Percentiles rank a stretch among this genome's conserved stretches.
Conservation (phyloP, 2,888 invertebrate genomes). For the Leptodirus hochenwartii region DNA sequence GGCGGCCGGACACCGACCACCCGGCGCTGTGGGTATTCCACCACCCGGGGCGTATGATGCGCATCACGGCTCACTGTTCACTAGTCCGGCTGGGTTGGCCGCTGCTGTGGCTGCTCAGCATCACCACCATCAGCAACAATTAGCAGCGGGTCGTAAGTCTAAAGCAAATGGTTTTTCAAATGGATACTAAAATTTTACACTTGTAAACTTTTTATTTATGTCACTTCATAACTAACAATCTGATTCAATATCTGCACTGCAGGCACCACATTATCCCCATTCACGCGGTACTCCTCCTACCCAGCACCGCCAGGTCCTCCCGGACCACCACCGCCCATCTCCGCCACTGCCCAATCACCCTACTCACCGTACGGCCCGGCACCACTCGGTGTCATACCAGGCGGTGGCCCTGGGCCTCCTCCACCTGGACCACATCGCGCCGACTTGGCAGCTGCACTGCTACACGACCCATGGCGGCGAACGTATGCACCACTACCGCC, state of each 20-base stretch:
- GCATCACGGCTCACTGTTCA: constrained; percentile 44
- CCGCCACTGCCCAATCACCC: constrained; percentile 27
- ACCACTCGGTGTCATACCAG: constrained; percentile 28
- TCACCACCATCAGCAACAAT: constrained; percentile 1
- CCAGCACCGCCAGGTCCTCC: constrained; percentile 27
- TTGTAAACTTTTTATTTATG: too few species aligned
- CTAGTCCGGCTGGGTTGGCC: constrained; percentile 35
- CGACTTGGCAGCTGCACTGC: constrained; percentile 9
- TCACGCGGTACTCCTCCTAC: constrained; percentile 46
- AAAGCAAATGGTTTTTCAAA: too few species aligned
- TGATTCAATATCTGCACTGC: too few species aligned
- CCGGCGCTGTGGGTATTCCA: constrained; percentile 37
- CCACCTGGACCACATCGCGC: constrained; percentile 16
- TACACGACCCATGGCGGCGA: constrained; percentile 51
- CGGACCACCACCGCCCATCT: constrained; percentile 18
- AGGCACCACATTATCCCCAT: constrained; percentile 58
- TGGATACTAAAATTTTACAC: too few species aligned
- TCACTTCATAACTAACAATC: too few species aligned
- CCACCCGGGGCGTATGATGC: too few species aligned
- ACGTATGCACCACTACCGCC: constrained; percentile 17
- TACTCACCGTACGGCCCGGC: constrained; percentile 55
- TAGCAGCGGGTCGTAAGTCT: too few species aligned
- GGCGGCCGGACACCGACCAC: constrained; percentile 29
- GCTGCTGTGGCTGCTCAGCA: constrained; percentile 1
- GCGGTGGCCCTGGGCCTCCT: constrained; percentile 20